Percentiles rank a stretch among this genome's conserved stretches.
phyloP scores from a whole-genome alignment of 2,113 vertebrate genomes.

The Lamprologus tigripictilis region DNA sequence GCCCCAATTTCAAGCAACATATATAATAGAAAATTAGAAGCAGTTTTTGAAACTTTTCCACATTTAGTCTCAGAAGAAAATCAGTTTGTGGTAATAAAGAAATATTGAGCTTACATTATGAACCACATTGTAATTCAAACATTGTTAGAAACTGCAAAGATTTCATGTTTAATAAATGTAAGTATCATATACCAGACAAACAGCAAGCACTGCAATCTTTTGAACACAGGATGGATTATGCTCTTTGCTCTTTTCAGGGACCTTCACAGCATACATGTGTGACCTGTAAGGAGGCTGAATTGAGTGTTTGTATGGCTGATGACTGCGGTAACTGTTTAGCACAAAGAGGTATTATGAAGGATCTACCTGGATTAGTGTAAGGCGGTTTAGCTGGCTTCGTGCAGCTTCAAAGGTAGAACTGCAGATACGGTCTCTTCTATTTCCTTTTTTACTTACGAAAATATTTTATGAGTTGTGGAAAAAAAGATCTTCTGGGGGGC shows the following conservation, averaged over 20 bases:
- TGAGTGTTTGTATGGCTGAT: conserved; percentile 8
- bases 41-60: neutral
- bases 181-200: neutral
- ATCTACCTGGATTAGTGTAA: conserved; percentile 55
- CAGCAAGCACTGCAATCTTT: neutral
- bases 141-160: neutral
- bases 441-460: neutral
- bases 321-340: conserved; percentile 26
- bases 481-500: neutral
- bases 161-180: neutral
- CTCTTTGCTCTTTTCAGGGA: neutral
- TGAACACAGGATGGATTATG: neutral
- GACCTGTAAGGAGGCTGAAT: neutral
- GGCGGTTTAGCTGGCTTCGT: conserved; percentile 23
- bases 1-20: neutral
- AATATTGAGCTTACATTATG: neutral
- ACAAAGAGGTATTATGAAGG: conserved; percentile 36
- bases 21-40: neutral
- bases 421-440: neutral
- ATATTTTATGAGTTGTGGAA: neutral
- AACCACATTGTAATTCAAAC: neutral
- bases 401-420: neutral
- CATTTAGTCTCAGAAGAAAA: neutral
- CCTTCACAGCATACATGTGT: neutral
- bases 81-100: neutral